These are phyloP conservation scores for Jacana jacana DNA, from an alignment of 2,113 vertebrate genomes.

Conservation along the genomic window DNA sequence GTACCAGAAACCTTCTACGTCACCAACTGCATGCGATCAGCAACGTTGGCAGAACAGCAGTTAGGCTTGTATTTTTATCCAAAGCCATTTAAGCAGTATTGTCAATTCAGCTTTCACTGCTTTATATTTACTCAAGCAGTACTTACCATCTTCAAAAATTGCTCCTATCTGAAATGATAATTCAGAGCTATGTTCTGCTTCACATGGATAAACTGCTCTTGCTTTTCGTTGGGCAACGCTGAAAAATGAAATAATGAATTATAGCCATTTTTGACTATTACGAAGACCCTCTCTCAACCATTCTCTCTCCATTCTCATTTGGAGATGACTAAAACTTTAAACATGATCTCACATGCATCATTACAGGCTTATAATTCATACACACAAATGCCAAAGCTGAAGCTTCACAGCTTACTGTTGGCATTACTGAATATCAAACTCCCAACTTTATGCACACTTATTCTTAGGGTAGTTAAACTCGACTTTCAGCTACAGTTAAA, in stretches of 20 bases:
- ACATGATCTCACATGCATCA: background rate
- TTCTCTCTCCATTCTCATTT: background rate
- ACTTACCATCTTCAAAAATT: constrained; percentile 97
- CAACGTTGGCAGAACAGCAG: background rate
- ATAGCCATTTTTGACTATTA: background rate
- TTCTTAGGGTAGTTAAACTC: background rate
- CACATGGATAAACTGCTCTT: constrained; percentile 92
- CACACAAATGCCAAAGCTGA: background rate
- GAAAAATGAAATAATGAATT: constrained; percentile 64
- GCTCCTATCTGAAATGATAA: constrained; percentile 95
- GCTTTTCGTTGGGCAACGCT: constrained; percentile 86
- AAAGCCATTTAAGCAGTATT: constrained; percentile 7
- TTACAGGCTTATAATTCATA: background rate
- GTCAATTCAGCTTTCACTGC: constrained; percentile 25
- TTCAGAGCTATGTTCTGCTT: constrained; percentile 95
- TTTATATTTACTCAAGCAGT: constrained; percentile 31
- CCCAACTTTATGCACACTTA: background rate
- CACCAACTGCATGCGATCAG: background rate
- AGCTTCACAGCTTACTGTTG: constrained; percentile 13
- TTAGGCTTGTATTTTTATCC: constrained; percentile 11
- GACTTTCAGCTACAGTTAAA: background rate
- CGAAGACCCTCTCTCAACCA: background rate
- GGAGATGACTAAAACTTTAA: background rate
- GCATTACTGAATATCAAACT: background rate
- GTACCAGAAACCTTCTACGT: background rate